Evolutionary conservation across 1,140 invertebrate genomes (phyloP).

Genomic region (Leptinotarsa texana): DNA sequence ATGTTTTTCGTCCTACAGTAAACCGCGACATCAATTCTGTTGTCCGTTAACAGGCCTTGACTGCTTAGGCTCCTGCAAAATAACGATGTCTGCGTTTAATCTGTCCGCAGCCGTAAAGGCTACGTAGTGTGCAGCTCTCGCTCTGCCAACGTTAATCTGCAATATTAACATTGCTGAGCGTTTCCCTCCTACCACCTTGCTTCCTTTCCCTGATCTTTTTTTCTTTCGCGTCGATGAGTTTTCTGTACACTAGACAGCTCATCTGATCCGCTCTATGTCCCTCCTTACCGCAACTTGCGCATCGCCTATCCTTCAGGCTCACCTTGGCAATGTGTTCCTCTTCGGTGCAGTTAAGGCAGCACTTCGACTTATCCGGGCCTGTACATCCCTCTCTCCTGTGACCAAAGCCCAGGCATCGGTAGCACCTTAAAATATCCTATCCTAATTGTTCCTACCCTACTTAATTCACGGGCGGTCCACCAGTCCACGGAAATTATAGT

Average conservation of each 20-base stretch:
- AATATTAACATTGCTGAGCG: not conserved
- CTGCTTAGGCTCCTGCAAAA: not conserved
- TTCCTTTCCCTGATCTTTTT: not conserved
- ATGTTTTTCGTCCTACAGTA: not conserved
- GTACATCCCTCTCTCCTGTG: conserved; percentile 12
- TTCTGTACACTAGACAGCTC: conserved; percentile 16
- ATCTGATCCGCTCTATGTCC: conserved; percentile 15
- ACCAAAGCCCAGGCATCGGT: conserved; percentile 24
- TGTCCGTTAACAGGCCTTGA: not conserved
- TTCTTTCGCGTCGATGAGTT: not conserved
- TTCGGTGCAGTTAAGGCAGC: conserved; percentile 26
- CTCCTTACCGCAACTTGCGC: conserved; percentile 13
- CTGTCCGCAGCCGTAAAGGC: not conserved
- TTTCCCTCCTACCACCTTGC: not conserved
- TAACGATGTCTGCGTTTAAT: not conserved
- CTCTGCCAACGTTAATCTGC: not conserved
- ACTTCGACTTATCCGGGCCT: conserved; percentile 4
- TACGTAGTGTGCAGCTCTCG: conserved; percentile 1
- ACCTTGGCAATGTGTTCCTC: conserved; percentile 19
- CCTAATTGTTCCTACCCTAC: not conserved
- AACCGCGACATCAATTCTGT: not conserved
- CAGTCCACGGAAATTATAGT: not conserved
- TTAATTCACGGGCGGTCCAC: not conserved
- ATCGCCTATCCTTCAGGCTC: conserved; percentile 12
- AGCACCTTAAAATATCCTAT: conserved; percentile 19